Conservation (phyloP, 1,140 invertebrate species). For the Fopius arisanus region DNA sequence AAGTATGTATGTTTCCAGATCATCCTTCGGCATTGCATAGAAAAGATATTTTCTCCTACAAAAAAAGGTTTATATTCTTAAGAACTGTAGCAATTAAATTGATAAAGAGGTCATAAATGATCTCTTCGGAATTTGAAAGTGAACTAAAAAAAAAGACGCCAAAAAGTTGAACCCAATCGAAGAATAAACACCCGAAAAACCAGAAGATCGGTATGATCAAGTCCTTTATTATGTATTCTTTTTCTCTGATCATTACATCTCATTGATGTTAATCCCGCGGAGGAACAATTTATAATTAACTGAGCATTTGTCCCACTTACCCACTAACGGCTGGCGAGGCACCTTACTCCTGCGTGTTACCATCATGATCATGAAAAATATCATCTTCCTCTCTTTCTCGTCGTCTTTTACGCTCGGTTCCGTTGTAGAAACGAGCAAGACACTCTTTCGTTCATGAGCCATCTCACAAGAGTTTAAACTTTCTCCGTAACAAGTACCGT, state of each 20-base stretch:
- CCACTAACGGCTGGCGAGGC: constrained; percentile 54
- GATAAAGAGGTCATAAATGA: not conserved
- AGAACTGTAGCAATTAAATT: not conserved
- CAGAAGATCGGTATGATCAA: not conserved
- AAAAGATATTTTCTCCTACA: not conserved
- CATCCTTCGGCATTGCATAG: not conserved
- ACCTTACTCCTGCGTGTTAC: constrained; percentile 9
- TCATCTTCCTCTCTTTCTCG: constrained; percentile 30
- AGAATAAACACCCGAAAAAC: not conserved
- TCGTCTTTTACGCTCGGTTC: constrained; percentile 29
- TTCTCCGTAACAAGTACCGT: constrained; percentile 63
- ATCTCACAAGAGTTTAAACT: constrained; percentile 40
- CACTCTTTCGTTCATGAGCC: constrained; percentile 20
- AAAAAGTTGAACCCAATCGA: not conserved
- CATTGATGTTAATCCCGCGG: not conserved
- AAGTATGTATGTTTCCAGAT: not conserved
- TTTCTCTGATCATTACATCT: not conserved
- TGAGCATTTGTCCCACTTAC: constrained; percentile 59
- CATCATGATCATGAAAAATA: not conserved
- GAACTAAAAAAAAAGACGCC: not conserved
- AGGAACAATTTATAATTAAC: constrained; percentile 51
- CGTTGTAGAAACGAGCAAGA: constrained; percentile 12
- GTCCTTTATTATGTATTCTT: not conserved
- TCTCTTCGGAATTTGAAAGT: not conserved
- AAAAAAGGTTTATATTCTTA: not conserved